Base-by-base conservation (phyloP, 2,113 vertebrate genomes). In the Caranx melampygus region DNA sequence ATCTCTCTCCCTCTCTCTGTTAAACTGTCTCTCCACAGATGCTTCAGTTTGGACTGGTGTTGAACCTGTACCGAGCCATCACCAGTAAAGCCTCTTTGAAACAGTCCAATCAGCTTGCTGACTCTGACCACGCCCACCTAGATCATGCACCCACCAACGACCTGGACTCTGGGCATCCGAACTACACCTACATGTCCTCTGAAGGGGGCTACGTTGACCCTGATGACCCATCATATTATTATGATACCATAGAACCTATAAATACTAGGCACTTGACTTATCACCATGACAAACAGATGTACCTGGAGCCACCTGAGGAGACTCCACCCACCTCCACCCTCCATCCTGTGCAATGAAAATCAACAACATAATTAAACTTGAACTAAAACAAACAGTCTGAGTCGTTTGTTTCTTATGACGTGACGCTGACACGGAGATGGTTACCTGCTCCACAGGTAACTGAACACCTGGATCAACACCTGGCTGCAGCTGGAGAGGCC, bases 11-110 rank as follows among this genome's bases (percentile, higher is more conserved):
- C 26, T 26, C 26, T 26, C 26, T 26, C 26, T 26, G 26, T 26
- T 26, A 26, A 26, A 26, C 2, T 42, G 10, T 49, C 12, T 65
- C 16, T 72, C 40, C 70, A 1, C 71, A 89, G 89, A 26, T 81
- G 21, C 0, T 75, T 0, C 72, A 72, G 81, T n/a, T 78, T 1
- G 21, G 11, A 15, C 0, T 89, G 2, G 10, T 6, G 0, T 31
- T 71, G 2, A 8, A 3, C 6, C 65, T 84, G 16, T 84, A 70
- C 33, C 67, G 12, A 0, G 21, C 14, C 0, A 9, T 86, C 0
- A 58, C 55, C 6, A 20, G 8, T 16, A 86, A 63, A 54, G 4
- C 5, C 0, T 49, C 42, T 11, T 4, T 68, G 11, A 82, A 67
- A 42, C 5, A 12, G 60, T 6, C 13, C 14, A 4, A 3, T 15